These are phyloP conservation scores for Synanthedon tipuliformis DNA, from an alignment of 2,888 invertebrate genomes.

Conservation along the genomic window DNA sequence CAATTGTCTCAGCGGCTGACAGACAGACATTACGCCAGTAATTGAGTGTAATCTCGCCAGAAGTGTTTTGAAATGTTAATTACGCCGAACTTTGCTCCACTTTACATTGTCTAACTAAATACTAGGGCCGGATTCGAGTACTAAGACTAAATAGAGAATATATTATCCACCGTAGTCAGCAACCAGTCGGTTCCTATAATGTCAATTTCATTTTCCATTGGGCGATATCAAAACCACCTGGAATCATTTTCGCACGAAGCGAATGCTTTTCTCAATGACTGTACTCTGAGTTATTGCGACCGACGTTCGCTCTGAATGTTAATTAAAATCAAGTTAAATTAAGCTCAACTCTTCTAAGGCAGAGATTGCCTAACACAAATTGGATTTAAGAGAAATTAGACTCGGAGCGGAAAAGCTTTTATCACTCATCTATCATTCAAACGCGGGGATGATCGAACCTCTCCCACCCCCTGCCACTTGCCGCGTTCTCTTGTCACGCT, in stretches of 20 bases:
- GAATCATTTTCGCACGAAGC: no score
- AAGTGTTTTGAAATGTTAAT: constrained; percentile 6
- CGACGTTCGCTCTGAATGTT: no score
- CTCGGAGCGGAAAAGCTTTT: constrained; percentile 15
- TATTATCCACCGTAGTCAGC: no score
- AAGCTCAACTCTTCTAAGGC: neutral
- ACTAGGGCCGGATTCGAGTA: neutral
- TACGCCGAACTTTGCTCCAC: neutral
- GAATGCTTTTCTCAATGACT: no score
- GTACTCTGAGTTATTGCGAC: no score
- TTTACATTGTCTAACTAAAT: neutral
- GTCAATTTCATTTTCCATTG: no score
- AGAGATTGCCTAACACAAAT: neutral
- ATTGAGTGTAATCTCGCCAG: constrained; percentile 15
- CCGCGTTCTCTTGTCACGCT: neutral
- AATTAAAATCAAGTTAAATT: neutral
- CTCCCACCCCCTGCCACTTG: constrained; percentile 1
- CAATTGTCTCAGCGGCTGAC: constrained; percentile 10
- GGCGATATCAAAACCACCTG: no score
- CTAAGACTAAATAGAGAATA: no score
- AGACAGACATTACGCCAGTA: constrained; percentile 11
- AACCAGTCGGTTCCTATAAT: no score
- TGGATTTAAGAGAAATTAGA: neutral
- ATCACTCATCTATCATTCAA: constrained; percentile 32
- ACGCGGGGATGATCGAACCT: constrained; percentile 2